Conservation (phyloP, 2,797 vertebrate genomes). For the Gymnodraco acuticeps region DNA sequence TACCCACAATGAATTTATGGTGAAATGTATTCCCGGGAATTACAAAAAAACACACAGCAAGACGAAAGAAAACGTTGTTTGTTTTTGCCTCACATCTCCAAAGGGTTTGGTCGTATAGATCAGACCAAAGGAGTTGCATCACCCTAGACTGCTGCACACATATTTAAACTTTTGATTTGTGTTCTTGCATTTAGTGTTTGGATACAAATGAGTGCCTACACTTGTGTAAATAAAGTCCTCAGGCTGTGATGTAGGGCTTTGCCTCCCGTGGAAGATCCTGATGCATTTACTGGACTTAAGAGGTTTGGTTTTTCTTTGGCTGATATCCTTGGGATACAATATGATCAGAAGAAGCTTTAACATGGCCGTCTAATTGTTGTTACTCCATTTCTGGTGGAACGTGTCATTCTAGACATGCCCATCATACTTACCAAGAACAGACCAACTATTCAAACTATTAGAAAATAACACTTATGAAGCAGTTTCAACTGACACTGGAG, state of each 20-base stretch:
- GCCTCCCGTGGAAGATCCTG: too few species aligned
- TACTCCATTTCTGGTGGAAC: slow-evolving; percentile 15
- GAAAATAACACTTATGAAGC: slow-evolving; percentile 8
- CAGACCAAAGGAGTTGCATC: not conserved
- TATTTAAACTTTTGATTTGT: not conserved
- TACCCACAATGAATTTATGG: too few species aligned
- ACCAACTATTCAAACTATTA: slow-evolving; percentile 3
- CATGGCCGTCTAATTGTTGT: slow-evolving; percentile 20
- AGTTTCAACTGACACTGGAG: slow-evolving; percentile 29
- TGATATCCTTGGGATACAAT: slow-evolving; percentile 25
- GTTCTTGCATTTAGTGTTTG: too few species aligned
- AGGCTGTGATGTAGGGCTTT: too few species aligned
- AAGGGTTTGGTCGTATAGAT: not conserved
- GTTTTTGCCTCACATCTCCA: not conserved
- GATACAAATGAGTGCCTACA: too few species aligned
- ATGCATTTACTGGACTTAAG: not conserved
- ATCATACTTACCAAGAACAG: slow-evolving; percentile 7
- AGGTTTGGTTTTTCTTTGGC: slow-evolving; percentile 19
- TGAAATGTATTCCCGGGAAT: slow-evolving; percentile 1
- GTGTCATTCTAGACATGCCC: slow-evolving; percentile 11
- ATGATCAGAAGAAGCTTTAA: slow-evolving; percentile 15
- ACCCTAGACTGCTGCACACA: not conserved
- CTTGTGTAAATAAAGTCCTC: too few species aligned
- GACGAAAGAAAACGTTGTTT: slow-evolving; percentile 1
- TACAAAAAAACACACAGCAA: not conserved